A percentile compares a stretch with the other conserved stretches of the same genome.
These are phyloP conservation scores for Microctonus brassicae DNA, from an alignment of 2,888 invertebrate species.

Conservation along the genomic window DNA sequence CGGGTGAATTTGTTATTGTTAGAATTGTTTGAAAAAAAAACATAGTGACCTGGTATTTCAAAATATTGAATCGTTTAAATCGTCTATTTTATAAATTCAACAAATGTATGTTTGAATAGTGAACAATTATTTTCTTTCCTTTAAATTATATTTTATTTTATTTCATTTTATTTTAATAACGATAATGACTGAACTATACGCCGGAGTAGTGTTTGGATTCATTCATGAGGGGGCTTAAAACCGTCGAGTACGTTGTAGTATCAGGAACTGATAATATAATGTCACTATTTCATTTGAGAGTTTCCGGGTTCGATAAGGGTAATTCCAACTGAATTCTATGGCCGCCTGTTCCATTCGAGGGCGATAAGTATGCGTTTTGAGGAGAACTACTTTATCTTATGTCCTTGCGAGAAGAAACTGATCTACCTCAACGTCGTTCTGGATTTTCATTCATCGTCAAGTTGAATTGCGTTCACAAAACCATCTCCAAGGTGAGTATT, in stretches of 20 bases:
- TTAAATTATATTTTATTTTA: not conserved
- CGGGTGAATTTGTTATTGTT: not conserved
- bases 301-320: constrained; percentile 1
- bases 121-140: not conserved
- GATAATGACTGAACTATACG: not conserved
- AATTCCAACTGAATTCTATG: constrained; percentile 45
- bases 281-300: not conserved
- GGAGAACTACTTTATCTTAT: constrained; percentile 45
- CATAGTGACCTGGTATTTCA: constrained; percentile 51
- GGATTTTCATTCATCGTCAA: constrained; percentile 8
- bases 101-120: not conserved
- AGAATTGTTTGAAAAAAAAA: constrained; percentile 11
- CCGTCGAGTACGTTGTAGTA: constrained; percentile 50
- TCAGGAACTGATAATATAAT: constrained; percentile 49
- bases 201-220: constrained; percentile 7
- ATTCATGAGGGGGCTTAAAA: constrained; percentile 53
- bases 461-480: no score
- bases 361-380: constrained; percentile 53
- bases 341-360: constrained; percentile 49
- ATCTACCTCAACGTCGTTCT: constrained; percentile 34
- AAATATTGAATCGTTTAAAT: constrained; percentile 46
- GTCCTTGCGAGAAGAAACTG: constrained; percentile 38
- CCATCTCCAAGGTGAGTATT: no score
- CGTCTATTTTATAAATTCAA: constrained; percentile 29
- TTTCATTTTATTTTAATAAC: not conserved